Percentiles rank a stretch among this genome's conserved stretches.
phyloP scores from a whole-genome alignment of 1,140 invertebrate genomes.

The Drosophila tristis region DNA sequence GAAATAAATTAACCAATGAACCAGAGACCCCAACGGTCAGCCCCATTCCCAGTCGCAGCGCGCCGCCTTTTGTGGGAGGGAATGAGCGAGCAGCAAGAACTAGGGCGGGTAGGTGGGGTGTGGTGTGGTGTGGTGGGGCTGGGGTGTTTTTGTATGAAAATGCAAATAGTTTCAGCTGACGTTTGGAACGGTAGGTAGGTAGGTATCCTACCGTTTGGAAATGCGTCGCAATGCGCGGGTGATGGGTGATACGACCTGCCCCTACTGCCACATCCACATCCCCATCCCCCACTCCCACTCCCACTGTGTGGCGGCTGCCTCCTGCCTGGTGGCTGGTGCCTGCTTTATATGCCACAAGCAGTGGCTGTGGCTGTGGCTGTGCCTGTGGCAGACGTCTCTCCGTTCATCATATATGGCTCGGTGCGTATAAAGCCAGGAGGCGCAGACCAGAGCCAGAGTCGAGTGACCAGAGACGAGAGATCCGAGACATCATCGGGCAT shows the following conservation, averaged over 20 bases:
- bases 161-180: background rate
- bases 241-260: constrained; percentile 8
- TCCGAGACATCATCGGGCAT: too few species aligned
- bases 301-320: background rate
- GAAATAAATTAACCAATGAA: constrained; percentile 79
- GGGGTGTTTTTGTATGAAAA: constrained; percentile 1
- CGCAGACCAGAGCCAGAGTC: constrained; percentile 17
- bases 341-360: constrained; percentile 76
- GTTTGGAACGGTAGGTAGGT: too few species aligned
- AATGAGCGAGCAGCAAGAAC: too few species aligned
- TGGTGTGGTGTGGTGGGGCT: background rate
- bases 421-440: constrained; percentile 77
- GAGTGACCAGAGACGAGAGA: background rate
- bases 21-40: constrained; percentile 28
- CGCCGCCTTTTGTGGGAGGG: too few species aligned
- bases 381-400: constrained; percentile 58
- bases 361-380: constrained; percentile 20
- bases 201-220: constrained; percentile 5
- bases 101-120: too few species aligned
- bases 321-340: constrained; percentile 38
- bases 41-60: too few species aligned
- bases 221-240: constrained; percentile 48
- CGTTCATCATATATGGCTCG: constrained; percentile 76
- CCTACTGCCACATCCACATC: background rate
- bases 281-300: background rate